Base-by-base conservation (phyloP, 1,140 invertebrate species). In the Lordiphosa collinella region DNA sequence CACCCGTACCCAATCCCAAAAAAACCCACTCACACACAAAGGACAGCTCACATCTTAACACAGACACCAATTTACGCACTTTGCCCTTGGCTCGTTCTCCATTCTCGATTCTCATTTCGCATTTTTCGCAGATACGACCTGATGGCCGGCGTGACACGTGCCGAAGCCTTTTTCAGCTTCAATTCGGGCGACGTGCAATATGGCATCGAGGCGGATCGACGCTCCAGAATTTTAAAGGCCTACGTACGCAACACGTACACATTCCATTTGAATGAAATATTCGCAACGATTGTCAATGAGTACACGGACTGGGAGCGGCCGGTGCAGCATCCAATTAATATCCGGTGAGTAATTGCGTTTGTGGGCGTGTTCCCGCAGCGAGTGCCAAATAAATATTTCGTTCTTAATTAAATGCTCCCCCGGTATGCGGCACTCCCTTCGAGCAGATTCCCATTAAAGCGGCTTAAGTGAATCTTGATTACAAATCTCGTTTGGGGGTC, bases 241-340 rank as follows among this genome's bases (percentile, higher is more conserved):
- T 96, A 99, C 78, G 95, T 97, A 16, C 92, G 97, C 36, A 99
- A 99, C 89, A 95, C 96, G 6, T 98, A 97, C 90, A 94, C 94
- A 84, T 97, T 93, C 88, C 95, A 96, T 88, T 90, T 95, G 35
- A 93, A 94, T 4, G 95, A 96, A 89, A 96, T 96, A 68, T 90
- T 96, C 32, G 95, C 95, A 2, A 96, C 95, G 6, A 95, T 96
- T 71, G 94, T 99, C 65, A 98, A 99, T 89, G 97, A 99, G 88
- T 99, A 99, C 89, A 98, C 96, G 2, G 97, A 99, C 88, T 99
- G 97, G 97, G 96, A 98, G 82, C 92, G 95, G 66, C 96, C 97
- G 2, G 93, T 96, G 6, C 95, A 97, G 80, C 96, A 98, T 92
- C 96, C 96, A 16, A 95, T 97, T 66, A 96, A 95, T 89, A 95